Evolutionary conservation across 1,140 invertebrate genomes (phyloP).

Genomic region (Leptinotarsa undecemlineata): DNA sequence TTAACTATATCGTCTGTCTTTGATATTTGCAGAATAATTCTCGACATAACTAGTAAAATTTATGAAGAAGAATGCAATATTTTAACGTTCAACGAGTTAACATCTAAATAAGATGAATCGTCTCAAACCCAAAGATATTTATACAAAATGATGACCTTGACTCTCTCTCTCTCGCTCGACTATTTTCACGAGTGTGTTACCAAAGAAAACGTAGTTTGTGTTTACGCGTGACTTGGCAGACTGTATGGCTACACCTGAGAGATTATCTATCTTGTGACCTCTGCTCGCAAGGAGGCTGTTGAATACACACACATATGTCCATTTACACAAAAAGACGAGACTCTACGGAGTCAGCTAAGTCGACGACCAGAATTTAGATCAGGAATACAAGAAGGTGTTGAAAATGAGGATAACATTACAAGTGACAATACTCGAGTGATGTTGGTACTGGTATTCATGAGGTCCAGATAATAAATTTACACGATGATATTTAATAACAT

Average conservation of each 20-base stretch:
- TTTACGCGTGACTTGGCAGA: constrained; percentile 3
- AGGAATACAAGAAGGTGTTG: neutral
- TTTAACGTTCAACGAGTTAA: too few species aligned
- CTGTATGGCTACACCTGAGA: constrained; percentile 7
- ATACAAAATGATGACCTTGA: neutral
- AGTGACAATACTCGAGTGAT: too few species aligned
- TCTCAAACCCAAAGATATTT: neutral
- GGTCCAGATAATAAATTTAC: too few species aligned
- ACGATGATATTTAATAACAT: too few species aligned
- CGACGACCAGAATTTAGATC: neutral
- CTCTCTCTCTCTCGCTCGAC: neutral
- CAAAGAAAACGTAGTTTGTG: constrained; percentile 5
- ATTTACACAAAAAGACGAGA: too few species aligned
- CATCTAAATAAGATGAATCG: neutral
- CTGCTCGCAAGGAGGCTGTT: neutral
- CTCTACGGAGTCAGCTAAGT: neutral
- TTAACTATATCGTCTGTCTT: too few species aligned
- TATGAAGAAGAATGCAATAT: too few species aligned
- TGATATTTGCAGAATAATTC: too few species aligned
- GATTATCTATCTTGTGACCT: neutral
- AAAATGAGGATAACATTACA: too few species aligned
- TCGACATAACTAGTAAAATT: too few species aligned
- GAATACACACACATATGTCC: neutral
- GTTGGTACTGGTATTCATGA: too few species aligned
- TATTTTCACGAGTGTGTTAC: neutral